Evolutionary conservation across 1,140 invertebrate genomes (phyloP).

Genomic region (Heterodera schachtii): DNA sequence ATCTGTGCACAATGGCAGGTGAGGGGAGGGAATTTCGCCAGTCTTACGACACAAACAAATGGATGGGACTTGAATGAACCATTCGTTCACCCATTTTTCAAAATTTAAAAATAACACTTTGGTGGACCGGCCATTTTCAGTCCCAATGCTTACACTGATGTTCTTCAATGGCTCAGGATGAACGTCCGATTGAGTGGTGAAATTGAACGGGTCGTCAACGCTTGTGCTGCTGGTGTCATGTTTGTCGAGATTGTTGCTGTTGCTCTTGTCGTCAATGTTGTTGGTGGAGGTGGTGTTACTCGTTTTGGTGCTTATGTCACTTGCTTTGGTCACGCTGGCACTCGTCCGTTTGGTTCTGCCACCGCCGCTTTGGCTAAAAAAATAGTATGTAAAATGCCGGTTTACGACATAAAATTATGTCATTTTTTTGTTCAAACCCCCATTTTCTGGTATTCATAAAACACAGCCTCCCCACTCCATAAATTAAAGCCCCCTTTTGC

Average conservation of each 20-base stretch:
- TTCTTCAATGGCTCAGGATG: constrained; percentile 61
- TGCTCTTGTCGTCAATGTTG: background rate
- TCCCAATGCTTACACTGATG: constrained; percentile 32
- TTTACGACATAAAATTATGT: no score
- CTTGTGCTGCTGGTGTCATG: constrained; percentile 13
- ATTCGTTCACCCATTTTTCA: background rate
- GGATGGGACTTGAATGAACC: no score
- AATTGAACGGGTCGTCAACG: constrained; percentile 54
- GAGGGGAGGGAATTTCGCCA: constrained; percentile 7
- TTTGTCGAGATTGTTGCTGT: constrained; percentile 6
- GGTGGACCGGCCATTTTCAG: background rate
- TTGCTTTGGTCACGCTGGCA: no score
- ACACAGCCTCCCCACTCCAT: no score
- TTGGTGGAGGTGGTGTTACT: no score
- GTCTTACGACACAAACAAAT: background rate
- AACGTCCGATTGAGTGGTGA: constrained; percentile 47
- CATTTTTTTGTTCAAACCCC: no score
- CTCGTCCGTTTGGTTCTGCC: no score
- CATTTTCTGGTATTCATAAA: no score
- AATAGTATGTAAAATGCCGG: no score
- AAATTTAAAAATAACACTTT: constrained; percentile 22
- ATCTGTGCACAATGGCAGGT: constrained; percentile 12
- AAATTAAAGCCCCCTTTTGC: no score
- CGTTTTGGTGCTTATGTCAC: no score
- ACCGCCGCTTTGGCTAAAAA: no score